phyloP scores from a whole-genome alignment of 1,140 invertebrate genomes.

The Drosophila busckii region DNA sequence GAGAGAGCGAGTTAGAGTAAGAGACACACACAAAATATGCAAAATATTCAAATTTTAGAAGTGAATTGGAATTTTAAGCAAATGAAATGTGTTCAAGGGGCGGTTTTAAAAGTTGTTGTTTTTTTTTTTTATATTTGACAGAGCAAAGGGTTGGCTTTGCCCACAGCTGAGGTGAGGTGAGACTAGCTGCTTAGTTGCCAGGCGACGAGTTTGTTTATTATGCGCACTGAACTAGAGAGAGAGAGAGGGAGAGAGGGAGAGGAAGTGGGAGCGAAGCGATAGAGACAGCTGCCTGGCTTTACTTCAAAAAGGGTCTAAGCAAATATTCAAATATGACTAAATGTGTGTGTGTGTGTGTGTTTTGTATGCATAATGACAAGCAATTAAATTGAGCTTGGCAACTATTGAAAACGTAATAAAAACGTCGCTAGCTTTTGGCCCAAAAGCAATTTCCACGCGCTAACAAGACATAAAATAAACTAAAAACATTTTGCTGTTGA shows the following conservation, averaged over 20 bases:
- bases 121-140: slow-evolving; percentile 8
- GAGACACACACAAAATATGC: slow-evolving; percentile 49
- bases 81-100: slow-evolving; percentile 60
- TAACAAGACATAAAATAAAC: too few relatives aligned
- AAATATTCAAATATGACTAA: slow-evolving; percentile 1
- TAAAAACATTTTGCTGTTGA: too few relatives aligned
- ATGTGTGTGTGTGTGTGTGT: slow-evolving; percentile 8
- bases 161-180: background rate
- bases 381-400: slow-evolving; percentile 40
- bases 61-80: slow-evolving; percentile 72
- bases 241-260: slow-evolving; percentile 2
- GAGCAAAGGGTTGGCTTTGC: slow-evolving; percentile 43
- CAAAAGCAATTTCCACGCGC: too few relatives aligned
- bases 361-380: slow-evolving; percentile 31
- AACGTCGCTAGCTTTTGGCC: too few relatives aligned
- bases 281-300: background rate
- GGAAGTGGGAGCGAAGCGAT: slow-evolving; percentile 1
- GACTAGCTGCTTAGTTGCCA: slow-evolving; percentile 37
- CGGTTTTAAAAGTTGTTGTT: slow-evolving; percentile 5
- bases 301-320: background rate
- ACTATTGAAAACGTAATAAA: slow-evolving; percentile 42
- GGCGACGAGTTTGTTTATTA: slow-evolving; percentile 47
- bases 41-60: slow-evolving; percentile 70
- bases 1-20: background rate
- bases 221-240: too few relatives aligned